Conservation (phyloP, 1,140 invertebrate species). For the Drosophila pruinosa region DNA sequence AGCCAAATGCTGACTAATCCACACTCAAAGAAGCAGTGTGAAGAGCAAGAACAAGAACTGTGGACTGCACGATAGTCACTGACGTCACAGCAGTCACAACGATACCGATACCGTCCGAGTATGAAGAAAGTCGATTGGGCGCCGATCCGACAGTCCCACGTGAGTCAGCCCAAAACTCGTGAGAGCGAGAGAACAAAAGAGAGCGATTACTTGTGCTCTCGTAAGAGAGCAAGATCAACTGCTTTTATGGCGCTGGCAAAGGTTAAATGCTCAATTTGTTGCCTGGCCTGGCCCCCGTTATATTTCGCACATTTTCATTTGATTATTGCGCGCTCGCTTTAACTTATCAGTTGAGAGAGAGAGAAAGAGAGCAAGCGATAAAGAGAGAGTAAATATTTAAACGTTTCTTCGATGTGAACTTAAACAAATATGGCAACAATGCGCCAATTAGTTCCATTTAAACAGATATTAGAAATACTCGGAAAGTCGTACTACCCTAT, state of each 20-base stretch:
- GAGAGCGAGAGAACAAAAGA: background rate
- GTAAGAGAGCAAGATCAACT: conserved; percentile 21
- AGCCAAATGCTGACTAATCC: conserved; percentile 53
- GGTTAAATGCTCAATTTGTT: conserved; percentile 79
- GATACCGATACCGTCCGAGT: background rate
- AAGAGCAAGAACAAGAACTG: conserved; percentile 36
- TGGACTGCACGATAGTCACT: conserved; percentile 39
- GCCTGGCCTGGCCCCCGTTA: conserved; percentile 26
- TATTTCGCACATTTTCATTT: conserved; percentile 62
- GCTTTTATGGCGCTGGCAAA: conserved; percentile 47
- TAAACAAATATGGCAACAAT: conserved; percentile 14
- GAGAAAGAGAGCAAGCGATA: background rate
- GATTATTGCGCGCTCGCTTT: conserved; percentile 38
- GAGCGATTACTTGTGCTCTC: background rate
- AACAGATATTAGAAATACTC: background rate
- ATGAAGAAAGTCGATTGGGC: conserved; percentile 42
- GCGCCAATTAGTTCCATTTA: conserved; percentile 24
- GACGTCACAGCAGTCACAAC: conserved; percentile 50
- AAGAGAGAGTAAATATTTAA: conserved; percentile 32
- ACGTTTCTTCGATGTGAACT: conserved; percentile 3
- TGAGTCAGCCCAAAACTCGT: conserved; percentile 48
- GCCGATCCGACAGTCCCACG: conserved; percentile 44
- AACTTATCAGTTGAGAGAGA: conserved; percentile 25
- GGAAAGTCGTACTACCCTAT: background rate
- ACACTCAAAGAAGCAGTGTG: conserved; percentile 12